Base-by-base conservation (phyloP, 2,888 invertebrate genomes). In the Pristionchus maxplancki region DNA sequence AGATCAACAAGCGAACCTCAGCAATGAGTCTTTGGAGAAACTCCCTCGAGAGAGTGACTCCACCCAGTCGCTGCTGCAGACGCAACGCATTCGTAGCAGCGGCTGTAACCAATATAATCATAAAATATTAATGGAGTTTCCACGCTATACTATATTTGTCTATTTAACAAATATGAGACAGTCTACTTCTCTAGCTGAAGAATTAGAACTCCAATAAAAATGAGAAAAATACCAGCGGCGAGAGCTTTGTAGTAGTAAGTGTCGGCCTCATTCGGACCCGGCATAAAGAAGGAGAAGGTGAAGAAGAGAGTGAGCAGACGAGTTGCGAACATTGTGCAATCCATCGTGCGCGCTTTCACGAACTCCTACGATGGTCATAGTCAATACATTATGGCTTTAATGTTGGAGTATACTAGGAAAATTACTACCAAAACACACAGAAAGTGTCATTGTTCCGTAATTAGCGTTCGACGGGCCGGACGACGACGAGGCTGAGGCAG, bases 11-110 rank as follows among this genome's bases (percentile, higher is more conserved):
- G 20, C 53, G 4, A 28, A 89, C 93, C 95, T 99, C 99, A 40
- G 97, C 95, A 93, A 97, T 96, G 92, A 99, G 96, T 86, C 96
- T 95, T 13, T 96, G 96, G 89, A 98, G 95, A 95, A 98, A 99
- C 95, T 97, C 97, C 90, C 97, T 96, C 53, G 96, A 97, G 88
- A 98, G 96, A 90, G 96, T 96, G 78, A 94, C 91, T 88, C 94
- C 94, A 34, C 98, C 98, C 92, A 99, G 96, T 90, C 99, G 96
- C 95, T 99, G 98, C 95, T 99, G 98, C 92, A 99, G 96, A 89
- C 99, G 96, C 87, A 99, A 96, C 0, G 98, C 98, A 93, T 97
- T 98, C 8, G 97, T 97, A 9, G 98, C 98, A 24, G 98, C 98
- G 96, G 97, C 94, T 94, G 89, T n/a, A 64, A 74, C 6, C n/a